Base-by-base conservation (phyloP, 1,140 invertebrate species). In the Harpegnathos saltator region DNA sequence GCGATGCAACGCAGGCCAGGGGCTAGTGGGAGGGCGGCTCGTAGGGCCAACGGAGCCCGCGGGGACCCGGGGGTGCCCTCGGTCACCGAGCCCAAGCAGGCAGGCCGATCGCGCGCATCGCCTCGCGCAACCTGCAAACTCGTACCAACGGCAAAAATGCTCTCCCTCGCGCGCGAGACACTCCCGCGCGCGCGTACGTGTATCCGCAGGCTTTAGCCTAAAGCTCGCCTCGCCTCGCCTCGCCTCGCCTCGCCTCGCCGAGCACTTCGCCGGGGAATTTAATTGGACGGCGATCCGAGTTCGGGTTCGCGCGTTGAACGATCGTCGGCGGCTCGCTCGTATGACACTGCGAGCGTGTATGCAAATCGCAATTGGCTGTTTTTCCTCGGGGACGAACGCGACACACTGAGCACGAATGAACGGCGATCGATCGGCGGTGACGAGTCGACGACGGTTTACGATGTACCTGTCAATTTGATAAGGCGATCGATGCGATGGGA, bases 91-190 rank as follows among this genome's bases (percentile, higher is more conserved):
- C 91, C 85, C 84, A 81, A 77, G 75, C 88, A 74, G 74, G 68
- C 89, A 83, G 71, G 50, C 86, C 87, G 88, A 92, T 93, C 89
- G 91, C 91, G 90, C 91, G 90, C 80, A 87, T 88, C 90, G 85
- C 88, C 68, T 89, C 89, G 91, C 91, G 91, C 92, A 93, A 93
- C 92, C 92, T 93, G 92, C 87, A 91, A 92, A 92, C 91, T 89
- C 85, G 91, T 91, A 92, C 90, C 91, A 89, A 89, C 91, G 87
- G 92, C 88, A 93, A 93, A 93, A 93, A 91, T 92, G 71, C 66
- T 84, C 84, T 85, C 83, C 82, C 87, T 85, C 82, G 80, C 72
- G 75, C 72, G 75, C 87, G 85, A 90, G 85, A 87, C 89, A 90
- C 87, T 85, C 86, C 84, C 81, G 71, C 75, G 33, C 81, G 71